Evolutionary conservation across 2,888 invertebrate species (phyloP), one percentile per base, ranked within the genome.

Genomic region (Pimpla rufipes): DNA sequence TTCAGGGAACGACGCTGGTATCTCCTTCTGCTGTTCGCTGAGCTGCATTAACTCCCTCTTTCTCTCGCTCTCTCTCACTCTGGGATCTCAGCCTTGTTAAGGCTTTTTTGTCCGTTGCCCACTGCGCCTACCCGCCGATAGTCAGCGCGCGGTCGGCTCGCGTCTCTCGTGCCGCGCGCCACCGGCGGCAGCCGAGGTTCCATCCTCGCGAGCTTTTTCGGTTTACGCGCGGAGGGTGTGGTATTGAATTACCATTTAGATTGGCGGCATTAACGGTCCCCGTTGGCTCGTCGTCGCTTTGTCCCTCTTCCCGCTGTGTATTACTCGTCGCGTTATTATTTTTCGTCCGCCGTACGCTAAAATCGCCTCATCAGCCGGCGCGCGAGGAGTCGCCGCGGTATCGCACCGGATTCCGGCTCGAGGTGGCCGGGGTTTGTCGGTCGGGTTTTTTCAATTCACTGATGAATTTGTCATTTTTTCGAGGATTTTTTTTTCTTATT

Each of bases 191-290:
- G 81, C 84, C 85, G 85, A 84, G 77, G 2, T 29, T 29, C 29
- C 29, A 29, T 35, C 66, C 42, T 47, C 55, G 37, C 42, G 70
- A 78, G 59, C 85, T 85, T 92, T 92, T 92, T 91, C 88, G 85
- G 88, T 92, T 92, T 92, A 92, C 91, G 89, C 89, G 55, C 16
- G 87, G 90, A 89, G 90, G 92, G 92, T 90, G 92, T 92, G 92
- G 92, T 90, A 85, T 90, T 87, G 91, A 88, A 93, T 93, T 93
- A 93, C 90, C 93, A 93, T 93, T 93, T 93, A 93, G 89, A 93
- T 93, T 92, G 91, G 91, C 88, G 79, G 78, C 82, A 75, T 81
- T 84, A 77, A 74, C 29, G 29, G 52, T 79, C 47, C 35, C 50
- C 55, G 57, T 76, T 37, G 59, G 16, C 16, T 47, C 21, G 10